Evolutionary conservation across 2,888 invertebrate species (phyloP).

Genomic region (Agelastica alni): DNA sequence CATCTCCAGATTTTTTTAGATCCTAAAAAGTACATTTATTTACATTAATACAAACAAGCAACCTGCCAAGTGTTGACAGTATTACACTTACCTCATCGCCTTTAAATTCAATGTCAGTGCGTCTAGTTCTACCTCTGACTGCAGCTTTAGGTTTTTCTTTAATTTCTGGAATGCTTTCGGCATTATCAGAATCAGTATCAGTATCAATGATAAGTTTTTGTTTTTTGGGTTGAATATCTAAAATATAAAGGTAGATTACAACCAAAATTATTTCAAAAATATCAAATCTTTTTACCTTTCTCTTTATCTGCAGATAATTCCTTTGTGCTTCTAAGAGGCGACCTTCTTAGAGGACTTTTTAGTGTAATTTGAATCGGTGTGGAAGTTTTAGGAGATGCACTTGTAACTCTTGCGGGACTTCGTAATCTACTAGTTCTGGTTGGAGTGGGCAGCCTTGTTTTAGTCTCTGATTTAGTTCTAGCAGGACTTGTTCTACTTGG

Average conservation of each 20-base stretch:
- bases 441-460: slow-evolving; percentile 27
- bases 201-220: slow-evolving; percentile 34
- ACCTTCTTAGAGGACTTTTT: slow-evolving; percentile 36
- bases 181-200: slow-evolving; percentile 43
- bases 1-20: slow-evolving; percentile 14
- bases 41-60: no score
- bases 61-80: no score
- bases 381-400: slow-evolving; percentile 28
- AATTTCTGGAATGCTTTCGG: slow-evolving; percentile 29
- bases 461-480: slow-evolving; percentile 31
- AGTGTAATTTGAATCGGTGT: slow-evolving; percentile 39
- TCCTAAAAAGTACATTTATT: slow-evolving; percentile 10
- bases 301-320: slow-evolving; percentile 31
- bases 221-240: slow-evolving; percentile 27
- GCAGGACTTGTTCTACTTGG: slow-evolving; percentile 17
- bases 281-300: slow-evolving; percentile 26
- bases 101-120: slow-evolving; percentile 22
- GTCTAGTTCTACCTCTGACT: slow-evolving; percentile 46
- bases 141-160: slow-evolving; percentile 49
- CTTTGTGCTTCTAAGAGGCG: slow-evolving; percentile 32
- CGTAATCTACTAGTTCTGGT: slow-evolving; percentile 20
- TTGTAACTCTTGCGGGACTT: slow-evolving; percentile 35
- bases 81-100: slow-evolving; percentile 31
- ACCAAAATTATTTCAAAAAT: neutral
- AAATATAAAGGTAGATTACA: neutral